A percentile compares a stretch with the other conserved stretches of the same genome.
These are phyloP conservation scores for Balanococcus diminutus DNA, from an alignment of 2,888 invertebrate species.

Conservation along the genomic window DNA sequence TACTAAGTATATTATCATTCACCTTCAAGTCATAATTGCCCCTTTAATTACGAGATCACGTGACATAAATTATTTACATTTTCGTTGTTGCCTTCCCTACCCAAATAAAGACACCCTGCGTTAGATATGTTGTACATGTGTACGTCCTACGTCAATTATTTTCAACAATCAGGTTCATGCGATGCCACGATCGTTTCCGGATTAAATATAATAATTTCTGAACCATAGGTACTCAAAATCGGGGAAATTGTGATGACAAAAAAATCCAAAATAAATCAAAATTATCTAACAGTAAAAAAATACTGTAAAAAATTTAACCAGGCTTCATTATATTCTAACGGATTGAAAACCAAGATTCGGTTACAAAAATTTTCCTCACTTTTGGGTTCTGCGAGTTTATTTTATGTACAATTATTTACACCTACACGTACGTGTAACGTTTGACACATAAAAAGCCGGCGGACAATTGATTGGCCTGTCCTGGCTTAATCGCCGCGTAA, in stretches of 20 bases:
- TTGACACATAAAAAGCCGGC: not conserved
- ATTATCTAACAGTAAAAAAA: not conserved
- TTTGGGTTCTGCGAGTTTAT: not conserved
- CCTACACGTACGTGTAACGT: not conserved
- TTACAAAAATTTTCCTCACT: not conserved
- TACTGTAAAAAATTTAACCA: not conserved
- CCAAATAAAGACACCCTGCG: too few species aligned
- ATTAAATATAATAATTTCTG: not conserved
- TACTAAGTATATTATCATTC: too few species aligned
- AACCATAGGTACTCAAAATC: too few species aligned
- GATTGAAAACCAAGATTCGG: not conserved
- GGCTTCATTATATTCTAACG: conserved; percentile 22
- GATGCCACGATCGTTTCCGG: not conserved
- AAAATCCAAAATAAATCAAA: not conserved
- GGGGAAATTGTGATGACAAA: too few species aligned
- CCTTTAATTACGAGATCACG: too few species aligned
- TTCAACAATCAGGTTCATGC: not conserved
- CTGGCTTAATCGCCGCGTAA: not conserved
- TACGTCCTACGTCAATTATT: too few species aligned
- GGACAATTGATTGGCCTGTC: conserved; percentile 14
- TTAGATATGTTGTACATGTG: too few species aligned
- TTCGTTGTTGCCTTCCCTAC: too few species aligned
- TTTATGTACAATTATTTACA: not conserved
- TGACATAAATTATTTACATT: too few species aligned
- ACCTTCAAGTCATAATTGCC: too few species aligned